Evolutionary conservation across 1,140 invertebrate genomes (phyloP).

Genomic region (Agraylea sexmaculata): DNA sequence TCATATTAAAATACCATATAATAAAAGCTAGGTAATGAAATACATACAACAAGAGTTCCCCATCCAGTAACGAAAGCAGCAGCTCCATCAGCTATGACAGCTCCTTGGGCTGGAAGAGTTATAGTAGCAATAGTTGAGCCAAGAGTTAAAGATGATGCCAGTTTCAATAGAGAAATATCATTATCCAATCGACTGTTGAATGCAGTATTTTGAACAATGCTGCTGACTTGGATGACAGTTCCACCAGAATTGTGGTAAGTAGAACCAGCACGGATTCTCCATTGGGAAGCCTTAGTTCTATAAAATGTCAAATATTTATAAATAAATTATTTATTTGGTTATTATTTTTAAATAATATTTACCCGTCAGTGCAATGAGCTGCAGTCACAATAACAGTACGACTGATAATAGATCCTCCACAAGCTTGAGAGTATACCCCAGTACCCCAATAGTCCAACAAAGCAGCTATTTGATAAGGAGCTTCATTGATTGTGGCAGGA

Average conservation of each 20-base stretch:
- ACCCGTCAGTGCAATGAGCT: slow-evolving; percentile 41
- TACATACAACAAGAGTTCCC: slow-evolving; percentile 23
- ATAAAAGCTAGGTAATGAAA: slow-evolving; percentile 2
- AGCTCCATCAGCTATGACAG: slow-evolving; percentile 21
- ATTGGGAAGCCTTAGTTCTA: slow-evolving; percentile 7
- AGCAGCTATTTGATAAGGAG: slow-evolving; percentile 39
- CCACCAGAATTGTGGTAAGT: slow-evolving; percentile 14
- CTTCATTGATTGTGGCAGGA: slow-evolving; percentile 33
- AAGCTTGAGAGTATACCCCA: slow-evolving; percentile 26
- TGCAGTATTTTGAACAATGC: slow-evolving; percentile 9
- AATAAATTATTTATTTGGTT: too few species aligned
- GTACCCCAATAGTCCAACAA: slow-evolving; percentile 21
- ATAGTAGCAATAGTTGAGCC: slow-evolving; percentile 3
- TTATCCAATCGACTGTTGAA: slow-evolving; percentile 13
- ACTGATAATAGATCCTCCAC: slow-evolving; percentile 44
- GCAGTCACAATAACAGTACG: slow-evolving; percentile 39
- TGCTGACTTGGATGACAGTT: slow-evolving; percentile 9
- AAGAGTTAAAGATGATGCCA: slow-evolving; percentile 5
- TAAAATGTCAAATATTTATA: too few species aligned
- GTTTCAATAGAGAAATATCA: slow-evolving; percentile 11
- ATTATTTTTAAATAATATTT: slow-evolving; percentile 5
- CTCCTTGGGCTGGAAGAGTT: slow-evolving; percentile 15
- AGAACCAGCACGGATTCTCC: slow-evolving; percentile 17
- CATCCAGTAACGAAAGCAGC: slow-evolving; percentile 31
- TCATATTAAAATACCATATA: slow-evolving; percentile 12